Conservation (phyloP, 2,797 vertebrate genomes). For the Micrastur ruficollis region DNA sequence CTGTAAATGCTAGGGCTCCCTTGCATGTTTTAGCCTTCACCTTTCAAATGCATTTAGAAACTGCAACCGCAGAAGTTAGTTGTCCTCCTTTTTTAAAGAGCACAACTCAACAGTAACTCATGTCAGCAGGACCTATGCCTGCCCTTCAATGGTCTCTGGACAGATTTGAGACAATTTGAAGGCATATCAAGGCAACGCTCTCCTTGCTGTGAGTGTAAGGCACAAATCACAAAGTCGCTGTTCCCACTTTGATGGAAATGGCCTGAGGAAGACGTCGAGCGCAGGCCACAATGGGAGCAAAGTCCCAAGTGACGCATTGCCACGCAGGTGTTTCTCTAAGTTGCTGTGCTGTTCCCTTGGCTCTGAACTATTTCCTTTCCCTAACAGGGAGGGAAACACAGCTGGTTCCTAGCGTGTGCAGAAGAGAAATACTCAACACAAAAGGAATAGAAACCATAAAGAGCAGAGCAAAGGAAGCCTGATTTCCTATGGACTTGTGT, state of each 20-base stretch:
- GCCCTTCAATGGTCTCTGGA: background rate
- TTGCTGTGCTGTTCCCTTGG: constrained; percentile 28
- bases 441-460: constrained; percentile 28
- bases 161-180: rapidly evolving
- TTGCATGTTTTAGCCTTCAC: background rate
- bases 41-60: background rate
- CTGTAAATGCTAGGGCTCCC: background rate
- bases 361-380: constrained; percentile 37
- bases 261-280: background rate
- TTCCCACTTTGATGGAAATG: background rate
- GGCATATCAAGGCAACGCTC: background rate
- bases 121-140: background rate
- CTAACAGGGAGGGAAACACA: constrained; percentile 28
- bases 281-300: background rate
- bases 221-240: background rate
- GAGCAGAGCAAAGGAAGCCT: constrained; percentile 39
- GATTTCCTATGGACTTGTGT: constrained; percentile 45
- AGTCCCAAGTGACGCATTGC: background rate
- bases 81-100: background rate
- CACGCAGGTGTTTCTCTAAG: constrained; percentile 45
- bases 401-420: constrained; percentile 38
- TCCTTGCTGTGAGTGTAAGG: background rate
- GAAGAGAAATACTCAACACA: constrained; percentile 34
- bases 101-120: background rate
- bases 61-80: background rate